Conservation (phyloP, 2,113 vertebrate species). For the Greenwoodochromis staneri region DNA sequence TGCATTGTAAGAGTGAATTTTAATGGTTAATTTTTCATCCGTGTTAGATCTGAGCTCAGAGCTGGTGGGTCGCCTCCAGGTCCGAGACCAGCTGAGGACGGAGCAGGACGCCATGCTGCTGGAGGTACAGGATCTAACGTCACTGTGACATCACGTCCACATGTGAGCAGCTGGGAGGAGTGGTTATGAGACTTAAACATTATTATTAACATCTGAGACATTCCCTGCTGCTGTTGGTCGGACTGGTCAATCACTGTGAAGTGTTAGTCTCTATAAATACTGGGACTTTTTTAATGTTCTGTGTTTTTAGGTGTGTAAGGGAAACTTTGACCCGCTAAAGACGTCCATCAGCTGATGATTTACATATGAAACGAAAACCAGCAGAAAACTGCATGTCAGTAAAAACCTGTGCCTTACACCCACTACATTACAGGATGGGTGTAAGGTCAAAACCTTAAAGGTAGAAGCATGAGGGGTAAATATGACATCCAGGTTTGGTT, state of each 20-base stretch:
- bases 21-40: fast-evolving
- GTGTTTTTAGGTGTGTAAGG: neutral
- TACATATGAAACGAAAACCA: neutral
- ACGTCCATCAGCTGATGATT: neutral
- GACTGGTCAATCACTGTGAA: neutral
- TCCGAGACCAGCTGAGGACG: conserved; percentile 74
- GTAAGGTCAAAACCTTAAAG: neutral
- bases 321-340: neutral
- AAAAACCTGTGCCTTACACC: neutral
- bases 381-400: neutral
- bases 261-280: neutral
- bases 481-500: neutral
- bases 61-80: conserved; percentile 69
- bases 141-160: conserved; percentile 39
- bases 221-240: neutral
- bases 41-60: conserved; percentile 71
- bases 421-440: neutral
- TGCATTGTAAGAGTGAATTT: neutral
- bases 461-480: fast-evolving
- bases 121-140: conserved; percentile 76
- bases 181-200: neutral
- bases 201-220: neutral
- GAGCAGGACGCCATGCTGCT: conserved; percentile 79
- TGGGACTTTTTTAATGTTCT: neutral
- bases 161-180: neutral